A percentile compares a stretch with the other conserved stretches of the same genome.
phyloP scores from a whole-genome alignment of 1,140 invertebrate genomes.

The Eriocheir sinensis region DNA sequence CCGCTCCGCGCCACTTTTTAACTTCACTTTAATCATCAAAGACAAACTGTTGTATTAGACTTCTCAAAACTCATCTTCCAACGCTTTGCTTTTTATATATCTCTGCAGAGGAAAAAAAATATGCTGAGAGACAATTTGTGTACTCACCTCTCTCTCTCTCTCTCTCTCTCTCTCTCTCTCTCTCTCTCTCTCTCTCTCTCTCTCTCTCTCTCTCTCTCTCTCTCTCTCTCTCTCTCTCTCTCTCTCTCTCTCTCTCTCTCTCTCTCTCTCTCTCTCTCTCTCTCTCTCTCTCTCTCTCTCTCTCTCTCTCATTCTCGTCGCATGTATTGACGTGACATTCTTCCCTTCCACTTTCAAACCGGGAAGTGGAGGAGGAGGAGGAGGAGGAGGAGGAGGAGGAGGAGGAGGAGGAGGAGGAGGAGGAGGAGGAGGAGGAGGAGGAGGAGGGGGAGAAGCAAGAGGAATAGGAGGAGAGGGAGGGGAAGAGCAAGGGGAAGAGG shows the following conservation, averaged over 20 bases:
- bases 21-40: too few relatives aligned
- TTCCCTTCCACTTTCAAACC: not conserved
- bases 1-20: too few relatives aligned
- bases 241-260: not conserved
- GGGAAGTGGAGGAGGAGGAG: not conserved
- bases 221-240: not conserved
- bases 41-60: too few relatives aligned
- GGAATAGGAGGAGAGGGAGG: not conserved
- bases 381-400: slow-evolving; percentile 8
- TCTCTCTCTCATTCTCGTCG: not conserved
- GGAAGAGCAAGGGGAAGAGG: not conserved
- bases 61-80: too few relatives aligned
- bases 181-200: not conserved
- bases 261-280: not conserved
- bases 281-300: not conserved
- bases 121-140: too few relatives aligned
- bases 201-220: not conserved
- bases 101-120: too few relatives aligned
- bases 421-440: not conserved
- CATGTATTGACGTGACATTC: not conserved
- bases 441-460: not conserved
- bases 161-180: too few relatives aligned
- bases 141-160: not conserved
- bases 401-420: not conserved
- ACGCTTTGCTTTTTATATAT: too few relatives aligned